Base-by-base conservation (phyloP, 2,113 vertebrate species). In the Centrocercus urophasianus region DNA sequence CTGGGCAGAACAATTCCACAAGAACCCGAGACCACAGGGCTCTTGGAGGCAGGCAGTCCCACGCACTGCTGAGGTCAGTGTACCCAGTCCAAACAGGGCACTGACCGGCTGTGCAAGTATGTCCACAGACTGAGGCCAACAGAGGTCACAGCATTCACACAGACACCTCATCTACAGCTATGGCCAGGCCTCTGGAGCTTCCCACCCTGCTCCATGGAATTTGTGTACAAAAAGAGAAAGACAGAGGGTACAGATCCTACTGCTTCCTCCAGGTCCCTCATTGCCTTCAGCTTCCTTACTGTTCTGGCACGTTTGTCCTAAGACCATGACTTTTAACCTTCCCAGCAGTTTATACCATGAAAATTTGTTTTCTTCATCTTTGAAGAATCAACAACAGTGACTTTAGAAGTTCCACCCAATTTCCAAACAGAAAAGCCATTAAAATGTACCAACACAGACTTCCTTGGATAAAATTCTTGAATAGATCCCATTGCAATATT, bases 31-130 rank as follows among this genome's bases (percentile, higher is more conserved):
- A 17, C 52, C 27, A 27, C 15, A 19, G 48, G 8, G 4, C 32
- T 60, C 42, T 38, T 18, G 24, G 18, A 76, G 18, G 8, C 43
- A 86, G 9, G 2, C 9, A 72, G 60, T 36, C 61, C 48, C 7
- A 6, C 1, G 1, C 25, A 47, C 13, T 1, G 1, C 21, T 1
- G 5, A 54, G 32, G 1, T 61, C 38, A 79, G 60, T 4, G 28
- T 1, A 61, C 43, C 3, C 17, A 43, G n/a, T 48, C 47, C 45
- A 28, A 91, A 65, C 9, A 52, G 28, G 9, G 24, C 13, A 64
- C 47, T 30, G 12, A 32, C 50, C 56, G 6, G 20, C 56, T 84
- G 43, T 30, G 61, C 43, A 61, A 83, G 43, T 6, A 63, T 0
- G 0, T 6, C 10, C 52, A 80, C 20, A 88, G 48, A 73, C 27